Evolutionary conservation across 2,797 vertebrate genomes (phyloP), one percentile per base, ranked within the genome.

Genomic region (Phrynocephalus vlangalii): DNA sequence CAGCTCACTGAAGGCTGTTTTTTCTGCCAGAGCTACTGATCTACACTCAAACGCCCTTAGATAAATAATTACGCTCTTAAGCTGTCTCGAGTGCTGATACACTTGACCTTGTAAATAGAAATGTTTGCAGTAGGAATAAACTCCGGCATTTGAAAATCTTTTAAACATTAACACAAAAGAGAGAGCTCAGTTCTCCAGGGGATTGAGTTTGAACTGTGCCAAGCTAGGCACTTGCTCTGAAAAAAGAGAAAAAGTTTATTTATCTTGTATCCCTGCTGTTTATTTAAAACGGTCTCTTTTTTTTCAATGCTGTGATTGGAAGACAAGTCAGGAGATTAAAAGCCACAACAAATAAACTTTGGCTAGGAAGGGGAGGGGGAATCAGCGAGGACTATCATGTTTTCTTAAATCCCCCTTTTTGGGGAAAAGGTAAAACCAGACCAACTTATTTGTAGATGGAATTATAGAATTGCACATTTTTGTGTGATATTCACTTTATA

Each of bases 161-260:
- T 97, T 97, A 97, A 98, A 97, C 96, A 96, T 97, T 96, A 97
- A 97, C 96, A 97, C 97, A 98, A 98, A 97, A 97, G 97, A 97
- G 95, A 96, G 95, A 95, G 94, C 96, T 97, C 93, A 92, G 95
- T 97, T 95, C 96, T 97, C 94, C 90, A 86, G 97, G 97, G 96
- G 95, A 96, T 96, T 96, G 89, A 95, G 95, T 96, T 95, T 96
- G 94, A 95, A 96, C 94, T 95, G 96, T 82, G 87, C 97, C 94
- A 96, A 97, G 96, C 95, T 94, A 96, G 94, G 93, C 96, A 95
- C 94, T 96, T 94, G 94, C 30, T 75, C 52, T 22, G 11, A 70
- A 87, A 88, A 89, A 87, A 90, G 89, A 90, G 96, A 89, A 87
- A 90, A 90, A 90, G 96, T 96, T 94, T 97, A 97, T 98, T 98